phyloP scores from a whole-genome alignment of 23 tunicate genomes.

The Corella eumyota region DNA sequence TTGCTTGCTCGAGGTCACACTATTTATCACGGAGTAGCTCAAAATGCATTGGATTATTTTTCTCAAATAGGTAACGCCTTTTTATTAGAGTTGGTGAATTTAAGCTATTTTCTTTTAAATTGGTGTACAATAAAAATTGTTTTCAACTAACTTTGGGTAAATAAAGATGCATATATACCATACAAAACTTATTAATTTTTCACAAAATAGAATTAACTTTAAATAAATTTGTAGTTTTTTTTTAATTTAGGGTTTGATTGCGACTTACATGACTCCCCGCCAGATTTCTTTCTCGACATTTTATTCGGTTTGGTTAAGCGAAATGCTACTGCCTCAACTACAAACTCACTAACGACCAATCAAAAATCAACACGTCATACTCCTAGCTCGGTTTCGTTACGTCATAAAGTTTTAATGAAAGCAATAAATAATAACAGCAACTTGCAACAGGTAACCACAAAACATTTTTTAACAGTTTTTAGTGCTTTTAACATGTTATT shows the following conservation, averaged over 20 bases:
- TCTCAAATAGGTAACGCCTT: conserved; percentile 11
- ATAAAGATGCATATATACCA: too few relatives aligned
- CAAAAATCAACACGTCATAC: background rate
- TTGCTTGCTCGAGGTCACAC: conserved; percentile 27
- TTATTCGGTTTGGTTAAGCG: conserved; percentile 19
- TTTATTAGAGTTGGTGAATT: background rate
- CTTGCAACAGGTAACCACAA: too few relatives aligned
- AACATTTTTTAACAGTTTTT: too few relatives aligned
- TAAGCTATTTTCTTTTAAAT: background rate
- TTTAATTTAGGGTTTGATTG: conserved; percentile 6
- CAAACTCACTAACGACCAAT: background rate
- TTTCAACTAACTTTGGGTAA: too few relatives aligned
- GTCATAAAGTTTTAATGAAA: too few relatives aligned
- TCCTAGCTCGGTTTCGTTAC: background rate
- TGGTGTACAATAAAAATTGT: background rate
- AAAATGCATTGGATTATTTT: conserved; percentile 17
- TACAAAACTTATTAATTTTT: too few relatives aligned
- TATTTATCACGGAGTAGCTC: conserved; percentile 23
- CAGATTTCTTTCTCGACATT: conserved; percentile 31
- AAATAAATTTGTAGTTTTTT: too few relatives aligned
- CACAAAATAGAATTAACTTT: too few relatives aligned
- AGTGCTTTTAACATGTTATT: too few relatives aligned
- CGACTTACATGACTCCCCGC: conserved; percentile 25
- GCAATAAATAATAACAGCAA: too few relatives aligned
- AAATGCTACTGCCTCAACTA: too few relatives aligned